Percentiles rank a stretch among this genome's conserved stretches.
Evolutionary conservation across 2,113 vertebrate species (phyloP).

Genomic region (Centrocercus urophasianus): DNA sequence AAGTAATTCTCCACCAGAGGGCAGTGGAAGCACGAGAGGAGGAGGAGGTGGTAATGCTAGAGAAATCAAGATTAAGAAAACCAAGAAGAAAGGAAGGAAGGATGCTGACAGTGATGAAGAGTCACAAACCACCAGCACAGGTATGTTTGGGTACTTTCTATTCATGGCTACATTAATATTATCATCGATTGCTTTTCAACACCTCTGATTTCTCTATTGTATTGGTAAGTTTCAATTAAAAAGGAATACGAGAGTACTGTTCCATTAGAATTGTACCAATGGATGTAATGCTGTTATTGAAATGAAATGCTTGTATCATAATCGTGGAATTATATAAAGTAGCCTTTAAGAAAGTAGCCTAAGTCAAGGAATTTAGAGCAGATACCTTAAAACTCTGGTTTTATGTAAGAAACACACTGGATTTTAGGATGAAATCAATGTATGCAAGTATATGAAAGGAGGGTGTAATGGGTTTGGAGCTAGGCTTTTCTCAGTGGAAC

Average conservation of each 20-base stretch:
- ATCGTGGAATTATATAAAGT: background rate
- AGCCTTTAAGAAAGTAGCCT: background rate
- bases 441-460: background rate
- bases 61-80: slow-evolving; percentile 91
- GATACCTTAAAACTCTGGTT: background rate
- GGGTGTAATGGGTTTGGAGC: background rate
- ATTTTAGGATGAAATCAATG: background rate
- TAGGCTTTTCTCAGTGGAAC: background rate
- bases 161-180: background rate
- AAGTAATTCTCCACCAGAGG: slow-evolving; percentile 81
- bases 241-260: background rate
- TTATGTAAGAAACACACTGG: background rate
- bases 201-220: background rate
- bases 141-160: slow-evolving; percentile 58
- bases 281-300: background rate
- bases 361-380: background rate
- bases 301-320: accelerated
- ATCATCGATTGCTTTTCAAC: background rate
- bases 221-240: background rate
- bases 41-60: slow-evolving; percentile 89
- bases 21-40: slow-evolving; percentile 85
- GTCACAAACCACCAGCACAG: slow-evolving; percentile 66
- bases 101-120: slow-evolving; percentile 94
- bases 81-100: slow-evolving; percentile 91
- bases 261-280: background rate